phyloP scores from a whole-genome alignment of 2,797 vertebrate genomes.

The Champsocephalus esox region DNA sequence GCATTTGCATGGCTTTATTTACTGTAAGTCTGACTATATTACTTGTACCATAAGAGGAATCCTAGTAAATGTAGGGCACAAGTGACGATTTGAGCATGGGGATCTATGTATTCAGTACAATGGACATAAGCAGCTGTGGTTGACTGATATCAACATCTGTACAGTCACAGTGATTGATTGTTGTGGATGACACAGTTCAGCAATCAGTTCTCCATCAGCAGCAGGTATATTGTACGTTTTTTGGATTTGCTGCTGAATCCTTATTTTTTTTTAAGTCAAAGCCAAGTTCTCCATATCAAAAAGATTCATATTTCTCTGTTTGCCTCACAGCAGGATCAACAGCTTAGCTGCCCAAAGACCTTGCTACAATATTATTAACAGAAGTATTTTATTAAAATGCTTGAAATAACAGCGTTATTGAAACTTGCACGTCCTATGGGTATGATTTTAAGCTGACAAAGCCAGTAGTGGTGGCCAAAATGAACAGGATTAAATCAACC shows the following conservation, averaged over 20 bases:
- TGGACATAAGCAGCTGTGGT: constrained; percentile 35
- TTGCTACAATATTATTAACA: constrained; percentile 11
- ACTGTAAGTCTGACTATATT: not conserved
- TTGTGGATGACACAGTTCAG: constrained; percentile 21
- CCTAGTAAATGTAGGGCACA: constrained; percentile 21
- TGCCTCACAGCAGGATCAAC: constrained; percentile 8
- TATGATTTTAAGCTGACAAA: constrained; percentile 27
- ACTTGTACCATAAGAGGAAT: not conserved
- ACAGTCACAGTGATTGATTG: constrained; percentile 24
- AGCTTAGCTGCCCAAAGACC: constrained; percentile 3
- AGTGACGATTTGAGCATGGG: constrained; percentile 16
- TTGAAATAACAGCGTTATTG: constrained; percentile 28
- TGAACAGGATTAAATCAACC: constrained; percentile 39
- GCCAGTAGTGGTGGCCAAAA: constrained; percentile 38
- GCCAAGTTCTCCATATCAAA: not conserved
- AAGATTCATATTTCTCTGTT: constrained; percentile 19
- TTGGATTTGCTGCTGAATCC: constrained; percentile 3
- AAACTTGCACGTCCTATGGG: constrained; percentile 13
- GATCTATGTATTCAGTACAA: constrained; percentile 16
- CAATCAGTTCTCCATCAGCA: not conserved
- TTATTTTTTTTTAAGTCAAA: constrained; percentile 1
- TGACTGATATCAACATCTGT: constrained; percentile 58
- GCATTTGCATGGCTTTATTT: constrained; percentile 28
- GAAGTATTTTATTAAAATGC: constrained; percentile 33
- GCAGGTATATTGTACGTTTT: not conserved